Conservation (phyloP, 92 coral and sea anemone species). For the Heteractis magnifica region DNA sequence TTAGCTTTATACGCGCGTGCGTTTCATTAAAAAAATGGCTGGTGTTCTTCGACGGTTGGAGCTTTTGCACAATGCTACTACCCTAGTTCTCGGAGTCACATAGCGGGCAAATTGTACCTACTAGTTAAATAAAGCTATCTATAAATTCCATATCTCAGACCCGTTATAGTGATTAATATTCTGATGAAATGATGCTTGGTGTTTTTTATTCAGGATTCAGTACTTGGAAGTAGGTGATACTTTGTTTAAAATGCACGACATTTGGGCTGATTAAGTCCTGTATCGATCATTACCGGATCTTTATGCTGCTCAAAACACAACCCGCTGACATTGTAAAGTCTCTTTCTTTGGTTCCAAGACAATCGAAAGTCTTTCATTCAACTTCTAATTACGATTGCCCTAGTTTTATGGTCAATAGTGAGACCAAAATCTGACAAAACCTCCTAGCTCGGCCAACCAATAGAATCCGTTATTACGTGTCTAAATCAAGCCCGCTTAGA, state of each 20-base stretch:
- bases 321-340: slow-evolving; percentile 5
- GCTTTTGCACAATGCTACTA: background rate
- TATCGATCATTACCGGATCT: slow-evolving; percentile 15
- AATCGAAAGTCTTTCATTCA: slow-evolving; percentile 21
- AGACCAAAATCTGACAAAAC: slow-evolving; percentile 31
- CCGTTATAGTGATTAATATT: background rate
- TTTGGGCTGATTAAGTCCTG: background rate
- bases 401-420: slow-evolving; percentile 4
- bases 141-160: background rate
- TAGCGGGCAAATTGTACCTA: background rate
- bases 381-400: slow-evolving; percentile 11
- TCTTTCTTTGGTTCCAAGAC: slow-evolving; percentile 21
- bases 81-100: background rate
- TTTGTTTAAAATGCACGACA: background rate
- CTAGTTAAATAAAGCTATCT: background rate
- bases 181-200: background rate
- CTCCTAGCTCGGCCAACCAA: slow-evolving; percentile 16
- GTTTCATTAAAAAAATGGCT: background rate
- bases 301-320: background rate
- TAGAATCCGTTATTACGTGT: slow-evolving; percentile 30
- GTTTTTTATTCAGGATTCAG: background rate
- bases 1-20: slow-evolving; percentile 1
- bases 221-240: background rate
- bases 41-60: background rate
- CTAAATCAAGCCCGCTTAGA: slow-evolving; percentile 12